phyloP scores from a whole-genome alignment of 2,888 invertebrate species.

The Anoplius nigerrimus region DNA sequence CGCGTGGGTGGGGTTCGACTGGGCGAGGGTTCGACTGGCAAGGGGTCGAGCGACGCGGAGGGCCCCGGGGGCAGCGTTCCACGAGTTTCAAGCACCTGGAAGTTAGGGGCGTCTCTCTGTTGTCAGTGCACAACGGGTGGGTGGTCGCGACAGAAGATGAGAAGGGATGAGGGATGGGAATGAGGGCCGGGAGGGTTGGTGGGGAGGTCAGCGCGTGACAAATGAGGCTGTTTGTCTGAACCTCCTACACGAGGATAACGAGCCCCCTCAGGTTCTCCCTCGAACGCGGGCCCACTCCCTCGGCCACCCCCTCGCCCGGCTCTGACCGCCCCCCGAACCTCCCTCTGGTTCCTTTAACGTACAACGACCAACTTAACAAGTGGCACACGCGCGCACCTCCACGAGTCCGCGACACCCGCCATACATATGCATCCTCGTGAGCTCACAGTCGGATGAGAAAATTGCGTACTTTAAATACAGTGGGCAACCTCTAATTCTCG shows the following conservation, averaged over 20 bases:
- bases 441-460: conserved; percentile 30
- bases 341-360: background rate
- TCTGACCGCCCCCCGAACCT: conserved; percentile 2
- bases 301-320: background rate
- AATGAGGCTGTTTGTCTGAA: conserved; percentile 69
- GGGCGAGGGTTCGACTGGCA: too few species aligned
- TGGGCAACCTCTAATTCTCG: conserved; percentile 50
- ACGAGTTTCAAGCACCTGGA: conserved; percentile 30
- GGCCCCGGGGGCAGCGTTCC: background rate
- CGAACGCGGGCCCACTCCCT: conserved; percentile 22
- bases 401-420: background rate
- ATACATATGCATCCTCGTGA: conserved; percentile 10
- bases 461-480: conserved; percentile 54
- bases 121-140: conserved; percentile 32
- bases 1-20: too few species aligned
- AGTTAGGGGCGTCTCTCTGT: conserved; percentile 17
- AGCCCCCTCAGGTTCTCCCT: conserved; percentile 46
- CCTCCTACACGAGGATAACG: conserved; percentile 66
- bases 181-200: conserved; percentile 14
- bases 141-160: conserved; percentile 3
- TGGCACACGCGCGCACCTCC: background rate
- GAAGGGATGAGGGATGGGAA: conserved; percentile 36
- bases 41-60: too few species aligned
- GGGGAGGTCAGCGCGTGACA: conserved; percentile 68
- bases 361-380: background rate